Conservation (phyloP, 2,888 invertebrate genomes). For the Drosophila rellima region DNA sequence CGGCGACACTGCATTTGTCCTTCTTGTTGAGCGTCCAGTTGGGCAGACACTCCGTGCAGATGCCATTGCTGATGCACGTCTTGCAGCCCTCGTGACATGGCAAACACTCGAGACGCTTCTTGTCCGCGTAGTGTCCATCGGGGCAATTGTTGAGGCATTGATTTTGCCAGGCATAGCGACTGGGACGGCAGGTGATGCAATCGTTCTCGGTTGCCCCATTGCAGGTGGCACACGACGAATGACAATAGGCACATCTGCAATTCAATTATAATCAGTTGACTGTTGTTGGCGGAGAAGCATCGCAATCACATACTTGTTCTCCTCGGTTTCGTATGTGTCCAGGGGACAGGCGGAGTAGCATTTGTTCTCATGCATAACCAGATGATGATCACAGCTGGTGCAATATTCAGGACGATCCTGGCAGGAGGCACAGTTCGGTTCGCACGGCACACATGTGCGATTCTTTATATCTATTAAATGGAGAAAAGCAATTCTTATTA, state of each 20-base stretch:
- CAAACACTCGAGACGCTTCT: constrained; percentile 92
- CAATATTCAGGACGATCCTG: constrained; percentile 93
- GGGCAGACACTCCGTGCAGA: constrained; percentile 91
- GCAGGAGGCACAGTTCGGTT: constrained; percentile 94
- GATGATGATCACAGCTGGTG: constrained; percentile 94
- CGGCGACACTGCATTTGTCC: constrained; percentile 90
- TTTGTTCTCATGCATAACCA: constrained; percentile 92
- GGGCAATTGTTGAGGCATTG: constrained; percentile 91
- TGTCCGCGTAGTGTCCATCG: constrained; percentile 91
- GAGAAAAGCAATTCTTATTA: not conserved
- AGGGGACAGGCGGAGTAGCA: constrained; percentile 94
- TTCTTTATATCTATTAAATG: constrained; percentile 88
- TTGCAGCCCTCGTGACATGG: constrained; percentile 92
- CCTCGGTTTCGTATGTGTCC: constrained; percentile 94
- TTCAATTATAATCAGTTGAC: not conserved
- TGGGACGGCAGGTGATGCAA: constrained; percentile 92
- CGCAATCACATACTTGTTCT: constrained; percentile 88
- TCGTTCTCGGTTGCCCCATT: constrained; percentile 91
- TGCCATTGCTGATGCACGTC: constrained; percentile 90
- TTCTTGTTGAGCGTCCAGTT: constrained; percentile 92
- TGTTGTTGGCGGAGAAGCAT: not conserved
- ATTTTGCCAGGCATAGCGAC: constrained; percentile 90
- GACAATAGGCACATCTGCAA: constrained; percentile 91
- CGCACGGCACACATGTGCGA: constrained; percentile 93
- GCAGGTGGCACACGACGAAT: constrained; percentile 92